Evolutionary conservation across 2,888 invertebrate genomes (phyloP).

Genomic region (Lamellibrachia columna): DNA sequence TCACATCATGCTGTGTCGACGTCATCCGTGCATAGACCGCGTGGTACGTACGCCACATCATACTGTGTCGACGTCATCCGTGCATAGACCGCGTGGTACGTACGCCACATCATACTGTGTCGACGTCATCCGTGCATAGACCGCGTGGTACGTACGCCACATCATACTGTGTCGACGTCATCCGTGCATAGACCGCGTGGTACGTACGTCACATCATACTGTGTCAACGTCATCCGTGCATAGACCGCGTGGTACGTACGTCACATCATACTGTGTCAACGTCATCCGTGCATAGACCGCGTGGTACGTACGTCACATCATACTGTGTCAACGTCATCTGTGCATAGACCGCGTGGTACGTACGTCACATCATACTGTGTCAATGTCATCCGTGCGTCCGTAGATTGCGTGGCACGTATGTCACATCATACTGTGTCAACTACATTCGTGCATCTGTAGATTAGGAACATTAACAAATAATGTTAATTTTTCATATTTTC

Average conservation of each 20-base stretch:
- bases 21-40: too few species aligned
- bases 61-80: constrained; percentile 51
- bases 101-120: background rate
- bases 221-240: too few species aligned
- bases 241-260: too few species aligned
- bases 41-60: too few species aligned
- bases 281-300: constrained; percentile 47
- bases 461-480: background rate
- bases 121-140: too few species aligned
- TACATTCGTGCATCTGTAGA: too few species aligned
- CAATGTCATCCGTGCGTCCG: constrained; percentile 51
- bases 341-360: too few species aligned
- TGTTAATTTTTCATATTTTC: background rate
- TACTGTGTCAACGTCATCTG: too few species aligned
- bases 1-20: too few species aligned
- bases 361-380: constrained; percentile 29
- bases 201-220: background rate
- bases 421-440: too few species aligned
- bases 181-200: constrained; percentile 41
- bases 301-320: background rate
- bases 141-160: too few species aligned
- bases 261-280: constrained; percentile 41
- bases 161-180: constrained; percentile 46
- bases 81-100: constrained; percentile 32
- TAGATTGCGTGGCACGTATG: background rate